Evolutionary conservation across 2,797 vertebrate genomes (phyloP).

Genomic region (Silurus lanzhouensis): DNA sequence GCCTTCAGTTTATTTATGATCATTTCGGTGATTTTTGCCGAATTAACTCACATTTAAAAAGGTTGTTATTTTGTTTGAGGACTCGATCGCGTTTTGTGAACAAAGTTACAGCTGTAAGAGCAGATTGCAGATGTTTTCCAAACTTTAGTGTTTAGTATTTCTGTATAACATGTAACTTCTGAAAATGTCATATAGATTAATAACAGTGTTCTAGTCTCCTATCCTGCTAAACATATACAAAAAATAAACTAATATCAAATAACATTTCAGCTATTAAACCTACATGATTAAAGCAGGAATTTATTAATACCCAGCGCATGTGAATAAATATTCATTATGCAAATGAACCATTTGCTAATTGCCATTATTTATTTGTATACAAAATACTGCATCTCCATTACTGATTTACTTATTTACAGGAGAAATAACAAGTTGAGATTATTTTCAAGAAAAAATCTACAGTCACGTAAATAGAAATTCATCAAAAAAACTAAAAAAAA

Average conservation of each 20-base stretch:
- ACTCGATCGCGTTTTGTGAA: not conserved
- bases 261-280: not conserved
- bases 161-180: not conserved
- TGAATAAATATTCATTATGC: not conserved
- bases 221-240: no score
- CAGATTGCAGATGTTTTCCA: not conserved
- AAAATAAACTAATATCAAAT: not conserved
- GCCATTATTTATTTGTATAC: constrained; percentile 6
- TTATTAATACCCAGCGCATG: no score
- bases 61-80: not conserved
- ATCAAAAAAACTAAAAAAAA: no score
- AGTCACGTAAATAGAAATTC: no score
- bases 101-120: not conserved
- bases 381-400: not conserved
- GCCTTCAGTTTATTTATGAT: accelerated
- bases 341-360: not conserved
- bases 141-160: not conserved
- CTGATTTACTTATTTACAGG: not conserved
- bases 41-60: not conserved
- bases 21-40: not conserved
- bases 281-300: not conserved
- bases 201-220: not conserved
- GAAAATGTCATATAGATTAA: not conserved
- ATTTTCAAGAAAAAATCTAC: no score
- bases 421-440: not conserved